phyloP scores from a whole-genome alignment of 2,113 vertebrate species.

The Chiloscyllium plagiosum region DNA sequence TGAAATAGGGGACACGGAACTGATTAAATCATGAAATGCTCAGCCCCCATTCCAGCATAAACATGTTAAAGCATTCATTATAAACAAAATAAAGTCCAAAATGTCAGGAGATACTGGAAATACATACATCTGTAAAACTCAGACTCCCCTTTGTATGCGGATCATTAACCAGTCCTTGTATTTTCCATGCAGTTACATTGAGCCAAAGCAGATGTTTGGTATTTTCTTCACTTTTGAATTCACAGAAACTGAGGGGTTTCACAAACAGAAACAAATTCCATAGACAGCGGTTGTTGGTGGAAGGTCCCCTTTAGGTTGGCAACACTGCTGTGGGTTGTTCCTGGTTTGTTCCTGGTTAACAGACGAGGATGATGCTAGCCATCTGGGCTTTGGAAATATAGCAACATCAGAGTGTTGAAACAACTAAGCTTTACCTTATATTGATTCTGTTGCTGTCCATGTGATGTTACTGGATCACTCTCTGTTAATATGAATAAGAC shows the following conservation, averaged over 20 bases:
- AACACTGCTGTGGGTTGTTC: not conserved
- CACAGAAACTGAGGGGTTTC: not conserved
- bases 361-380: not conserved
- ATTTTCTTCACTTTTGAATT: conserved; percentile 24
- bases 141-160: not conserved
- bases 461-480: not conserved
- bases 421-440: not conserved
- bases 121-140: not conserved
- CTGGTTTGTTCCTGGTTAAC: conserved; percentile 10
- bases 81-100: conserved; percentile 13
- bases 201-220: conserved; percentile 10
- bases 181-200: not conserved
- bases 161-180: conserved; percentile 25
- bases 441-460: not conserved
- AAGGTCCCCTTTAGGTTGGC: not conserved
- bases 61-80: conserved; percentile 5
- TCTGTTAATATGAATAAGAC: not conserved
- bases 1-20: not conserved
- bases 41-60: not conserved
- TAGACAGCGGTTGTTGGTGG: not conserved
- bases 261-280: not conserved
- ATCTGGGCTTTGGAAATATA: not conserved
- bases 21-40: conserved; percentile 1
- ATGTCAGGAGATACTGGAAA: conserved; percentile 25
- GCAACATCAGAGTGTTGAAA: no score